These are phyloP conservation scores for Agriotes lineatus DNA, from an alignment of 2,888 invertebrate species.

Conservation along the genomic window DNA sequence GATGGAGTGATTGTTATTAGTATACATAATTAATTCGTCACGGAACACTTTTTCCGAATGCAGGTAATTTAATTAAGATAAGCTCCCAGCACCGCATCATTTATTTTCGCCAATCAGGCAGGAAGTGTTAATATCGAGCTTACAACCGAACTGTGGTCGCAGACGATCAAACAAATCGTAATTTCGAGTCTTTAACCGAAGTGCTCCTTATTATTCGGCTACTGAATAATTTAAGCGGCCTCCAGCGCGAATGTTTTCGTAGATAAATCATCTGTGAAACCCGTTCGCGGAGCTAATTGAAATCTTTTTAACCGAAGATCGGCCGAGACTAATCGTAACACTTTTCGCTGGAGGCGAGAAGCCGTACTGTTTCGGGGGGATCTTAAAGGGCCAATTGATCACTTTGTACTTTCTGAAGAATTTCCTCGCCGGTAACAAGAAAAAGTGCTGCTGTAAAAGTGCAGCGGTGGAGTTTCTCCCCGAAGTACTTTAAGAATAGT, in stretches of 20 bases:
- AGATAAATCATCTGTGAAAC: slow-evolving; percentile 17
- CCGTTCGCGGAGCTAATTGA: slow-evolving; percentile 8
- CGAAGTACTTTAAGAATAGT: slow-evolving; percentile 57
- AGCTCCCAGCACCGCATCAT: not conserved
- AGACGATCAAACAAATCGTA: slow-evolving; percentile 3
- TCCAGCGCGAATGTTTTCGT: slow-evolving; percentile 16
- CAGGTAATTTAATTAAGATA: slow-evolving; percentile 4
- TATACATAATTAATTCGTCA: slow-evolving; percentile 7
- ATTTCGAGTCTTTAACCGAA: slow-evolving; percentile 22
- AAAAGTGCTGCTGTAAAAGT: slow-evolving; percentile 55
- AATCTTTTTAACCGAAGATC: not conserved
- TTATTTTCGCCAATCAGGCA: slow-evolving; percentile 1
- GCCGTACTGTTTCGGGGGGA: not conserved
- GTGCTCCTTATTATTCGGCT: slow-evolving; percentile 22
- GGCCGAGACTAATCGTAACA: not conserved
- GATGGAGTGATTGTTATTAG: not conserved
- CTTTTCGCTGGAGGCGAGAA: not conserved
- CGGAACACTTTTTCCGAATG: not conserved
- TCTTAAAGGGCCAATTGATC: slow-evolving; percentile 39
- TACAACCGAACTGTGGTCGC: not conserved
- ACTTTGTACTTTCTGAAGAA: slow-evolving; percentile 41
- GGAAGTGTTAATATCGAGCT: not conserved
- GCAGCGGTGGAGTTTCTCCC: slow-evolving; percentile 55
- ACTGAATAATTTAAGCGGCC: slow-evolving; percentile 33
- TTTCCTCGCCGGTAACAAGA: slow-evolving; percentile 35